Percentiles rank a stretch among this genome's conserved stretches.
phyloP scores from a whole-genome alignment of 2,113 vertebrate genomes.

The Actinemys pallida region DNA sequence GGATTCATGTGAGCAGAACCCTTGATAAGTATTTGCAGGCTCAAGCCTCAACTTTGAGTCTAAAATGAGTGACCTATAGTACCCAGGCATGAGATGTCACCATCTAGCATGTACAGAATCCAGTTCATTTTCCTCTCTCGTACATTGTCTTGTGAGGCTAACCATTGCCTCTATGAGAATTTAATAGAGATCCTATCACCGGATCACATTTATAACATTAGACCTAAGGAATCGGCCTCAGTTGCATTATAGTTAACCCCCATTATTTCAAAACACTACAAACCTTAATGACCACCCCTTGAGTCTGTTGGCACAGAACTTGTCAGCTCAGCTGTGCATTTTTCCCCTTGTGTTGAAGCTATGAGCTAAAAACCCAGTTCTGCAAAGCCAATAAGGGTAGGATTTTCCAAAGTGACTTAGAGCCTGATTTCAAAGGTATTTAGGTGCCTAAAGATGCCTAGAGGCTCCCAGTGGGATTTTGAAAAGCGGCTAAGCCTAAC shows the following conservation, averaged over 20 bases:
- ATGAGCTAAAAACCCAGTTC: not conserved
- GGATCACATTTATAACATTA: not conserved
- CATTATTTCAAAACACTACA: not conserved
- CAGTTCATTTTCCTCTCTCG: not conserved
- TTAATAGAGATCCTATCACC: not conserved
- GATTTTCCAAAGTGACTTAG: not conserved
- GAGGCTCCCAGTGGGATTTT: not conserved
- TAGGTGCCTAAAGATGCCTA: not conserved
- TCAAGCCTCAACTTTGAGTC: not conserved
- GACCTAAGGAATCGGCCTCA: not conserved
- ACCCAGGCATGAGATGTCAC: not conserved
- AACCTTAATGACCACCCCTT: not conserved
- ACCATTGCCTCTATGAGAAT: not conserved
- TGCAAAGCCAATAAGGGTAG: not conserved
- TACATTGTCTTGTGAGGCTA: not conserved
- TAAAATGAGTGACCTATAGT: not conserved
- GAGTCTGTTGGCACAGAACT: not conserved
- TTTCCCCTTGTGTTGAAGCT: not conserved
- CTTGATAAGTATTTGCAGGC: not conserved
- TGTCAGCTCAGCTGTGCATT: not conserved
- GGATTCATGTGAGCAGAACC: not conserved
- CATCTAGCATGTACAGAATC: not conserved
- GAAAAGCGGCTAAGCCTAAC: not conserved
- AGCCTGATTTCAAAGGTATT: not conserved
- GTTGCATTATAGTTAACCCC: not conserved